Evolutionary conservation across 2,888 invertebrate species (phyloP).

Genomic region (Arctia plantaginis): DNA sequence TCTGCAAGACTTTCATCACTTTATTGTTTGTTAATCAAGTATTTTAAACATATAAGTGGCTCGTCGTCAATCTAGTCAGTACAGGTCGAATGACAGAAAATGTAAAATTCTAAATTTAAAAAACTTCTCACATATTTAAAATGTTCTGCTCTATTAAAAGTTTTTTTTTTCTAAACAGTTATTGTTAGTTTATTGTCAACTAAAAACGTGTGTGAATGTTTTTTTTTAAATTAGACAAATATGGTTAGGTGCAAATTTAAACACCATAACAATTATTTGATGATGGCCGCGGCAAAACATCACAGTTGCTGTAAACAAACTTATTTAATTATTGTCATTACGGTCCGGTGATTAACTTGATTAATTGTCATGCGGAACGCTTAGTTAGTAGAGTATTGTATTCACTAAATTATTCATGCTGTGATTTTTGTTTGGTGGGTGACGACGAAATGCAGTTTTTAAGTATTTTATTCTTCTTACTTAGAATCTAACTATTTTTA

Average conservation of each 20-base stretch:
- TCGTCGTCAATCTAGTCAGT: too few relatives aligned
- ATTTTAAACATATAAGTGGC: too few relatives aligned
- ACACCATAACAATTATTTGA: background rate
- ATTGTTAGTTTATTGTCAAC: background rate
- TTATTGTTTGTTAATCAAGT: too few relatives aligned
- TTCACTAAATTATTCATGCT: constrained; percentile 16
- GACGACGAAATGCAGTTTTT: background rate
- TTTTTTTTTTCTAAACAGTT: background rate
- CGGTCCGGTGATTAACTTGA: constrained; percentile 36
- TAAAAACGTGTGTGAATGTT: background rate
- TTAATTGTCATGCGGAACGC: constrained; percentile 37
- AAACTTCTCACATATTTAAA: background rate
- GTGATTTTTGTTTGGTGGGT: constrained; percentile 6
- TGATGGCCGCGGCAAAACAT: constrained; percentile 20
- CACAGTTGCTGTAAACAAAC: constrained; percentile 34
- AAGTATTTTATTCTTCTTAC: background rate
- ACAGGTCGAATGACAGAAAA: too few relatives aligned
- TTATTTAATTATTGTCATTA: constrained; percentile 40
- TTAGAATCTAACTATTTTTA: background rate
- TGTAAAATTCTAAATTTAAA: background rate
- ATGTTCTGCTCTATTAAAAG: background rate
- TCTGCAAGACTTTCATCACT: too few relatives aligned
- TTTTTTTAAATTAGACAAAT: background rate
- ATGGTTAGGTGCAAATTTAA: background rate
- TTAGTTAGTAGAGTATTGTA: constrained; percentile 34